Base-by-base conservation (phyloP, 2,113 vertebrate genomes). In the Onychorhynchus coronatus region DNA sequence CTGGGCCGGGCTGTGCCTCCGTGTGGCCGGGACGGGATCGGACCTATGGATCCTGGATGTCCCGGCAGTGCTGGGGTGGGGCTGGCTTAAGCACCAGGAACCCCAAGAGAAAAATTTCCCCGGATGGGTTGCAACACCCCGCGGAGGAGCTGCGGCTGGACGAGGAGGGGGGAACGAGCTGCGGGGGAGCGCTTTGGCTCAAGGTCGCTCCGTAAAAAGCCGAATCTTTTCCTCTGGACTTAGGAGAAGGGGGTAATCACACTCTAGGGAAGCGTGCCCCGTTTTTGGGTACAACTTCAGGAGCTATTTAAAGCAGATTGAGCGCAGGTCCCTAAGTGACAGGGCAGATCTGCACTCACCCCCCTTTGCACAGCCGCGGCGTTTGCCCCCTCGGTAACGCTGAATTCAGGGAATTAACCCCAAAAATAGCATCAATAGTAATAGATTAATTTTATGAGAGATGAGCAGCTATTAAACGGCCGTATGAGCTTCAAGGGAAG, bases 331-430 rank as follows among this genome's bases (percentile, higher is more conserved):
- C 12, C 21, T 27, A 2, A 2, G 8, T 4, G n/a, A 12, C 0
- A 3, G 9, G 11, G n/a, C 1, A 2, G 21, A 17, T 55, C 28
- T 53, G 30, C 4, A 1, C 33, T 23, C 8, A 12, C 49, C 7
- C 5, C 7, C 4, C 15, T 72, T 58, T 41, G 31, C 61, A 13
- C 5, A 35, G 10, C n/a, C 13, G 19, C 2, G 1, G 13, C 0
- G 0, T 82, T 71, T 59, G 15, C 6, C 61, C 13, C n/a, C 66
- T 77, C 2, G 0, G 2, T 53, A 46, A 62, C 0, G 1, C 11
- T 8, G 33, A 30, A 11, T 55, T 63, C n/a, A 30, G 59, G 37
- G n/a, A 86, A 58, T 70, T 73, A 63, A 41, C 55, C n/a, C 31
- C 22, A 31, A 83, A 55, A 37, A 20, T 23, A 22, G 20, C 20